Percentiles rank a stretch among this genome's conserved stretches.
phyloP scores from a whole-genome alignment of 2,113 vertebrate genomes.

The Dolichotis patagonum region DNA sequence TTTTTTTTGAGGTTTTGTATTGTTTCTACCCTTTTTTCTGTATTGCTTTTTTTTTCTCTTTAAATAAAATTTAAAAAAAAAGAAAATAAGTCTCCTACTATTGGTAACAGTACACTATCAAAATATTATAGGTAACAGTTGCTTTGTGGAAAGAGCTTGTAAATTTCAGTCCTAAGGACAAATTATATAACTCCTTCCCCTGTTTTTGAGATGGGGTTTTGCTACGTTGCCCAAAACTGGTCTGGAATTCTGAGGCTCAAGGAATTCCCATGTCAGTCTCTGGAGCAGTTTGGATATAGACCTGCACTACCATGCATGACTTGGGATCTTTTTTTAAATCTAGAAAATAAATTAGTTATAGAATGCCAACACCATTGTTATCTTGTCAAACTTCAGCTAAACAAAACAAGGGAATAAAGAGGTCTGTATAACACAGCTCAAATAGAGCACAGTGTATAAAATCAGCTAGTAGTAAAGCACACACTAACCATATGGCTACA shows the following conservation, averaged over 20 bases:
- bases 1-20: too few relatives aligned
- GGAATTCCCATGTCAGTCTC: background rate
- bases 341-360: background rate
- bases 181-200: background rate
- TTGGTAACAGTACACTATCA: background rate
- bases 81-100: slow-evolving; percentile 5
- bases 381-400: background rate
- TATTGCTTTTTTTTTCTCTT: too few relatives aligned
- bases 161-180: background rate
- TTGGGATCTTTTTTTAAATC: background rate
- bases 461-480: background rate
- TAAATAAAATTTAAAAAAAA: too few relatives aligned
- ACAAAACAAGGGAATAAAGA: background rate
- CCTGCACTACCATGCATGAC: background rate
- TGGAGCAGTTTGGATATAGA: background rate
- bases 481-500: background rate
- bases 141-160: background rate
- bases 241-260: background rate
- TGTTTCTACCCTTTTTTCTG: too few relatives aligned
- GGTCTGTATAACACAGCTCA: background rate
- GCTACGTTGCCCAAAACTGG: background rate
- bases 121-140: background rate
- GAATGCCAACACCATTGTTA: background rate
- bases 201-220: background rate
- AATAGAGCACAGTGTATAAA: background rate